Base-by-base conservation (phyloP, 2,113 vertebrate genomes). In the Corythaixoides concolor region DNA sequence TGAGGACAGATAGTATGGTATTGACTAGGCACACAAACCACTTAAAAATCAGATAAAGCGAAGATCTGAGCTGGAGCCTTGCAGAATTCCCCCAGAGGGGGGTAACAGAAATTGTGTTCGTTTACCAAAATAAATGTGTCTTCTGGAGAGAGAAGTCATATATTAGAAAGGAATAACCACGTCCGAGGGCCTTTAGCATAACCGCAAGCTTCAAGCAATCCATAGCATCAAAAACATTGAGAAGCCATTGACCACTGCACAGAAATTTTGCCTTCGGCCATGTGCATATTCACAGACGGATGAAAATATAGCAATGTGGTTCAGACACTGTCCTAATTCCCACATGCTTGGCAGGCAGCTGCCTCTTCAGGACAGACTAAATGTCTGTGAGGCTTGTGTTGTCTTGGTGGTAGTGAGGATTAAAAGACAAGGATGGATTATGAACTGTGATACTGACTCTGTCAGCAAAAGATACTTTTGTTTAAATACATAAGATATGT, bases 71-170 rank as follows among this genome's bases (percentile, higher is more conserved):
- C 68, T 90, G 56, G 49, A 94, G 27, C 53, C 32, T 19, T 39
- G 28, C 53, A 85, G 58, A 87, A 89, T 41, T 73, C 23, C 28
- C 27, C n/a, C 20, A 27, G 64, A 24, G 39, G 7, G 2, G 5
- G 3, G 27, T 35, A 85, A 39, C 13, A 73, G 37, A 64, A 85
- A 62, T 82, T 64, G 39, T 60, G 15, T 58, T 91, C 58, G 18
- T 91, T 91, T 92, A 87, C 73, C 87, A 75, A 90, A 95, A 90
- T 24, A 45, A 73, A 76, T 39, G 33, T 68, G 9, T 66, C 83
- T 91, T 89, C 80, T 55, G 50, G n/a, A 96, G 69, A 68, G 28
- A 69, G 49, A 86, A 21, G 66, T 68, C 60, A 33, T 20, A 11
- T 56, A 84, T 75, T 43, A 52, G 41, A 92, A 84, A 53, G 35